Evolutionary conservation across 1,140 invertebrate genomes (phyloP), one percentile per base, ranked within the genome.

Genomic region (Drosophila sp.): DNA sequence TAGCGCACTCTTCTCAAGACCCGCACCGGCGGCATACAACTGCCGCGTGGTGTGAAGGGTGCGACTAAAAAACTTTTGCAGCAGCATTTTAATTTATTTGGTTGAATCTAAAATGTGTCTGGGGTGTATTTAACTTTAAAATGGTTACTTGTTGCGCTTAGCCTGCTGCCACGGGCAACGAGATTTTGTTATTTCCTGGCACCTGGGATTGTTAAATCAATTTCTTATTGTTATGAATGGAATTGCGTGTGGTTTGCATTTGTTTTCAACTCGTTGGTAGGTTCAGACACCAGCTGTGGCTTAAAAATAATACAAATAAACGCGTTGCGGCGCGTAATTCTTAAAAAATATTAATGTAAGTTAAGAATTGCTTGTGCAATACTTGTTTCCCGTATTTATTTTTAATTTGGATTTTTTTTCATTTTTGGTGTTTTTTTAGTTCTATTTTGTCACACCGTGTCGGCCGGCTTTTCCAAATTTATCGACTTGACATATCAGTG

Each of bases 1-100:
- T 14, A 99, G 92, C 2, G 94, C 89, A 7, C 94, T 95, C 74
- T 95, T 95, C 51, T 94, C 91, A 46, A 91, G 91, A 82, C 75
- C 74, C 0, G 74, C 13, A 11, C 58, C 58, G 11, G 29, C 45
- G 21, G 34, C 51, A 79, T 93, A 80, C 89, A 91, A 86, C 2
- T 87, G 64, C 32, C 91, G 90, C 46, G 91, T 91, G 18, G 90
- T 91, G 74, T 94, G 93, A 4, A 94, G 16, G 7, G 74, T 43
- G 5, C 79, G 76, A 13, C 9, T 32, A 21, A 59, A 75, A 14
- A 89, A 67, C 64, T 78, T 91, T 64, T 79, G 76, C 2, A 83
- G 56, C 43, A 80, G 57, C 76, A 90, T 80, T 40, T 9, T 18
- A 32, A 43, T n/a, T 16, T 13, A 7, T 45, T 51, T 16, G 46